Conservation (phyloP, 2,797 vertebrate genomes). For the Sebastes hopkinsi region DNA sequence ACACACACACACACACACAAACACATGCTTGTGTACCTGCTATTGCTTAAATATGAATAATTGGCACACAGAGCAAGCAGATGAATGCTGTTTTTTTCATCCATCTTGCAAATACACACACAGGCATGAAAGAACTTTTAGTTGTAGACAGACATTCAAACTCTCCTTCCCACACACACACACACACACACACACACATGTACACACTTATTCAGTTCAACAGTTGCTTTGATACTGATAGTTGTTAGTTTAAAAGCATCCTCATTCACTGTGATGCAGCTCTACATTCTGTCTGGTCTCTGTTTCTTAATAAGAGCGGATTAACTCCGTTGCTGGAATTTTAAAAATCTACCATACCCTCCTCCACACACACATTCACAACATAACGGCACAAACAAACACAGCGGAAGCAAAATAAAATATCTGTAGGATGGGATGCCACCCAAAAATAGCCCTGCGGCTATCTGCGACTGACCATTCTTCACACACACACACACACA, state of each 20-base stretch:
- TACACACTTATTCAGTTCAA: conserved; percentile 1
- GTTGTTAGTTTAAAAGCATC: conserved; percentile 21
- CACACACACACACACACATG: background rate
- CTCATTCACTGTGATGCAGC: conserved; percentile 25
- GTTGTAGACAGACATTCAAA: background rate
- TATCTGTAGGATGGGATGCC: conserved; percentile 11
- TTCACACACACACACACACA: background rate
- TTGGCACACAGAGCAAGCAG: conserved; percentile 27
- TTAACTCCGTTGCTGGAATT: conserved; percentile 34
- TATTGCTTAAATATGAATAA: conserved; percentile 50
- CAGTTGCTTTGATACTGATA: conserved; percentile 43
- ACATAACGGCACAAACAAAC: conserved; percentile 5
- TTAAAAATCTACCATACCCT: conserved; percentile 21
- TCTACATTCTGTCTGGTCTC: conserved; percentile 22
- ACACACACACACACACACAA: background rate
- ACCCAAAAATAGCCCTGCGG: conserved; percentile 12
- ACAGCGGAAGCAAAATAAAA: background rate
- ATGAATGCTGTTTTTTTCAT: conserved; percentile 9
- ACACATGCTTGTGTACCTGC: conserved; percentile 8
- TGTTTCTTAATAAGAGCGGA: conserved; percentile 45
- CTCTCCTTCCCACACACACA: background rate
- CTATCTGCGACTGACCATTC: conserved; percentile 7
- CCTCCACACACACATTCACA: background rate
- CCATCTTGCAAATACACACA: conserved; percentile 6
- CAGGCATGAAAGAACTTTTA: background rate